Conservation (phyloP, 2,888 invertebrate species). For the Idaea biselata region DNA sequence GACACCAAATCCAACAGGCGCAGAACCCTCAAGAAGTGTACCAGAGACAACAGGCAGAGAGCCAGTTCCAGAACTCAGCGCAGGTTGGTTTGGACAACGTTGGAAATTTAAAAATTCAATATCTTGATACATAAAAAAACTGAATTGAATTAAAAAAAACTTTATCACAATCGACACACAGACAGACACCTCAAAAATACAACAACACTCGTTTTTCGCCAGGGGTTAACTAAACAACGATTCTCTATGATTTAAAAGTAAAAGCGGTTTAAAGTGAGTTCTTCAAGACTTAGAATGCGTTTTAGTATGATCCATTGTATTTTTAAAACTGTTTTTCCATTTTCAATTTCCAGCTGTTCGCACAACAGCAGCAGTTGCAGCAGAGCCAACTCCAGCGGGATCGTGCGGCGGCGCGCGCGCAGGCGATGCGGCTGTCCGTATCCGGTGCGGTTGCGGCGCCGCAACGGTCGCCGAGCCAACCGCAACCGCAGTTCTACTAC, state of each 20-base stretch:
- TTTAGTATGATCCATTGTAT: too few relatives aligned
- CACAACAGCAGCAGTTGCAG: slow-evolving; percentile 85
- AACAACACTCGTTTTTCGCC: too few relatives aligned
- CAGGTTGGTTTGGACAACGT: slow-evolving; percentile 43
- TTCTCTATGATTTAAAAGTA: too few relatives aligned
- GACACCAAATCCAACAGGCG: slow-evolving; percentile 50
- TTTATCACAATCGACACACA: too few relatives aligned
- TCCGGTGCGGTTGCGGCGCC: slow-evolving; percentile 55
- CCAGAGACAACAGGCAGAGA: slow-evolving; percentile 82
- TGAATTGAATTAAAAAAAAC: too few relatives aligned
- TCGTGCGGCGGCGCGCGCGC: slow-evolving; percentile 76
- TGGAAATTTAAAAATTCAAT: too few relatives aligned
- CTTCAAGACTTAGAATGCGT: too few relatives aligned
- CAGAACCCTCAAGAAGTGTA: slow-evolving; percentile 75
- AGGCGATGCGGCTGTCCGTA: slow-evolving; percentile 62
- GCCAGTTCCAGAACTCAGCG: slow-evolving; percentile 82
- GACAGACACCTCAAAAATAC: too few relatives aligned
- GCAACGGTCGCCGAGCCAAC: slow-evolving; percentile 39
- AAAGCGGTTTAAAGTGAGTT: too few relatives aligned
- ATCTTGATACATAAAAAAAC: too few relatives aligned
- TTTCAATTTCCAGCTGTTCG: slow-evolving; percentile 59
- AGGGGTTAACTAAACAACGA: too few relatives aligned
- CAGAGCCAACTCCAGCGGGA: slow-evolving; percentile 84
- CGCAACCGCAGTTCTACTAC: slow-evolving; percentile 79
- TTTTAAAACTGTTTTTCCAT: too few relatives aligned